These are phyloP conservation scores for Nemurella pictetii DNA, from an alignment of 2,888 invertebrate genomes.

Conservation along the genomic window DNA sequence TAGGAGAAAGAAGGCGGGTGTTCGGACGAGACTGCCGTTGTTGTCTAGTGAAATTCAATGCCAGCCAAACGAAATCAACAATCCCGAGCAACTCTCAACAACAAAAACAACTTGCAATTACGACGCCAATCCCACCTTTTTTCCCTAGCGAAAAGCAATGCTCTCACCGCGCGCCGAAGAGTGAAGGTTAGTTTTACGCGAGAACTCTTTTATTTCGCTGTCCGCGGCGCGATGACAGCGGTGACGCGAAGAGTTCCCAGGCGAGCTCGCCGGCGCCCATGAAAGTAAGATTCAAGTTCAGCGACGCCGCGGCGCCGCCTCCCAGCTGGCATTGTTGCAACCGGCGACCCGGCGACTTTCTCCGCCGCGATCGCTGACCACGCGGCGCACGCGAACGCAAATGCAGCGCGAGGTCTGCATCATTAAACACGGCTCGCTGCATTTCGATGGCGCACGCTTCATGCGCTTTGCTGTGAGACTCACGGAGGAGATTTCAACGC, in stretches of 20 bases:
- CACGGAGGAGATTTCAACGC: no score
- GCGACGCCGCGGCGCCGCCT: neutral
- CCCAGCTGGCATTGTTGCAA: neutral
- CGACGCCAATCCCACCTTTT: neutral
- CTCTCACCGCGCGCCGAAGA: neutral
- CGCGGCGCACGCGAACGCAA: no score
- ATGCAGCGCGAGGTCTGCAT: neutral
- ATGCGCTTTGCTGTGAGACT: no score
- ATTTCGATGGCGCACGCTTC: no score
- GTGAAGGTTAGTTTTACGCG: neutral
- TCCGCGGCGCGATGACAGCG: neutral
- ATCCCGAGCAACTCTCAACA: neutral
- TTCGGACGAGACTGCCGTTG: no score
- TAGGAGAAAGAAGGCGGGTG: no score
- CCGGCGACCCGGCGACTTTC: neutral
- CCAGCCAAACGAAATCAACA: neutral
- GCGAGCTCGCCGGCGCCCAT: neutral
- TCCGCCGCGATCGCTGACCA: neutral
- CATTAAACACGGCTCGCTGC: no score
- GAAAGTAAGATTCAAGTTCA: neutral
- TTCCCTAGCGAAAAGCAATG: neutral
- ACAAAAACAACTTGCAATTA: neutral
- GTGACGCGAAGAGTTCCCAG: neutral
- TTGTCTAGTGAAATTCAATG: no score
- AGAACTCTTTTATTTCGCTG: neutral